Base-by-base conservation (phyloP, 1,140 invertebrate genomes). In the Leguminivora glycinivorella region DNA sequence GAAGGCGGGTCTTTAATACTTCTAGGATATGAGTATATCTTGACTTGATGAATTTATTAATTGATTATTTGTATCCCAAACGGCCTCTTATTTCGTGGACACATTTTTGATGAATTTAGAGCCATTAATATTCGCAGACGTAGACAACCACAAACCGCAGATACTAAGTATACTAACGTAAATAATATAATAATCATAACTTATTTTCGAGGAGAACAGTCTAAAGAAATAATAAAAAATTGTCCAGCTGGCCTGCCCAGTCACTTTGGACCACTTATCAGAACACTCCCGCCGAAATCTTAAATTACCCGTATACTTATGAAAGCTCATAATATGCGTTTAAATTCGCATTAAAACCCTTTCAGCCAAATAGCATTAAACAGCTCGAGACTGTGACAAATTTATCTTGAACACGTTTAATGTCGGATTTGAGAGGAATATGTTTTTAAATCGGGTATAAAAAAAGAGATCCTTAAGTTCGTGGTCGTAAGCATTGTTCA, bases 321-420 rank as follows among this genome's bases (percentile, higher is more conserved):
- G 58, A 63, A 63, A 63, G 58, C 58, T 63, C 26, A 63, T 63
- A 63, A 31, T 63, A 63, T 17, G n/a, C 26, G 25, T 63, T 63
- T 63, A 63, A 63, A 63, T 17, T 6, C 10, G n/a, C 25, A 29
- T 29, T 26, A n/a, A 29, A 63, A 63, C 29, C 56, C 58, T 63
- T 63, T 63, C 58, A 63, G 17, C 58, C 26, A 63, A 63, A 63
- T 63, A 63, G 58, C 58, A 63, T 63, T 63, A 63, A 63, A 63
- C 58, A 63, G 58, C 29, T 63, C 10, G n/a, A n/a, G 58, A 63
- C 26, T 29, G 58, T 34, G 58, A 63, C 58, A 63, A 63, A 63
- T 17, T 63, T 63, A 63, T 63, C 58, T 63, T 63, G 58, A 63
- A 63, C 10, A 14, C 25, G 58, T 31, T 63, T 6, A 29, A 31